Conservation (phyloP, 2,888 invertebrate species). For the Ommatoiulus sabulosus region DNA sequence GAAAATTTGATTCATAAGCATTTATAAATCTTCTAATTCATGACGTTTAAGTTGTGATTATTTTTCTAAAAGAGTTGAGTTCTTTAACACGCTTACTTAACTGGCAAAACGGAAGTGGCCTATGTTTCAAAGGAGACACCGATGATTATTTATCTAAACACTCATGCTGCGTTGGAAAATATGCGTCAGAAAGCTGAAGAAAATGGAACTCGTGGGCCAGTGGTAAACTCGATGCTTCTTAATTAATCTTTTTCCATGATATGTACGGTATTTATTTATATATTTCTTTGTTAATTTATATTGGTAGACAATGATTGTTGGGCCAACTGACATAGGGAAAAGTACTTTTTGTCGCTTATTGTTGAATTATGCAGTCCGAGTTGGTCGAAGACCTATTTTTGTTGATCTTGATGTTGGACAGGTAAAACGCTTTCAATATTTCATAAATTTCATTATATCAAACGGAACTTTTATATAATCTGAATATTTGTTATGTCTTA, state of each 20-base stretch:
- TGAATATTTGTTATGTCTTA: slow-evolving; percentile 55
- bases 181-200: slow-evolving; percentile 83
- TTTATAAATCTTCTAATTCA: too few species aligned
- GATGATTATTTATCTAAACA: slow-evolving; percentile 95
- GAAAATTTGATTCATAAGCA: too few species aligned
- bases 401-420: slow-evolving; percentile 98
- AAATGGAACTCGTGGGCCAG: slow-evolving; percentile 76
- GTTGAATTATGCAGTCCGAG: slow-evolving; percentile 93
- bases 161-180: slow-evolving; percentile 94
- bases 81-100: slow-evolving; percentile 68
- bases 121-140: slow-evolving; percentile 97
- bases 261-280: neutral
- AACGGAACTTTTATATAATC: neutral
- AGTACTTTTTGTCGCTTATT: slow-evolving; percentile 89
- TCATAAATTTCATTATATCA: neutral
- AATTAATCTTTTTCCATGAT: neutral
- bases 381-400: slow-evolving; percentile 84
- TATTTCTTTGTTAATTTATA: slow-evolving; percentile 41
- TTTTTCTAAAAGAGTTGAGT: neutral
- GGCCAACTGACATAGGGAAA: slow-evolving; percentile 97
- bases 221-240: slow-evolving; percentile 66
- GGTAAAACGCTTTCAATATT: slow-evolving; percentile 60
- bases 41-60: neutral
- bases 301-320: slow-evolving; percentile 81
- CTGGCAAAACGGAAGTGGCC: slow-evolving; percentile 90